These are phyloP conservation scores for Gorsachius magnificus DNA, from an alignment of 2,797 vertebrate genomes.

Conservation along the genomic window DNA sequence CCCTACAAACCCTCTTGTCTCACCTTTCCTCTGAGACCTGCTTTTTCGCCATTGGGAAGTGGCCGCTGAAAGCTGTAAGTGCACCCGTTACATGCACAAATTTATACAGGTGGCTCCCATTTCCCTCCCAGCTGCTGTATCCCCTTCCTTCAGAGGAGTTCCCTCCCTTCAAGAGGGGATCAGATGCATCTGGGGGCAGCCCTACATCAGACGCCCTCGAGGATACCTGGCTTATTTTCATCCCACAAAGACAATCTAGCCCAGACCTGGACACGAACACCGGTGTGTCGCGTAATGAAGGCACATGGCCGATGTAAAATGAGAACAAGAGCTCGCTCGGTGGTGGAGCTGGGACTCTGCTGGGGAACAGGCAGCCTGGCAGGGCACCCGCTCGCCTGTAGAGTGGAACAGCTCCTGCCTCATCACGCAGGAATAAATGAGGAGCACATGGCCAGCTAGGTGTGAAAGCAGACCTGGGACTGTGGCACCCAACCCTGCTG, in stretches of 20 bases:
- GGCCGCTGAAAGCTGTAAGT: not conserved
- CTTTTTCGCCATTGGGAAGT: not conserved
- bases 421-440: not conserved
- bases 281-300: accelerated
- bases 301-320: not conserved
- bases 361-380: not conserved
- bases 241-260: not conserved
- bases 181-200: not conserved
- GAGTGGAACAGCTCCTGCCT: not conserved
- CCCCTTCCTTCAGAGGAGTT: not conserved
- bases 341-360: not conserved
- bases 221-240: not conserved
- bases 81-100: not conserved
- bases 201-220: not conserved
- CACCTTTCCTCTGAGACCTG: not conserved
- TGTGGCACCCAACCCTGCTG: not conserved
- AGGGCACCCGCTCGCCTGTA: not conserved
- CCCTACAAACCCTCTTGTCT: not conserved
- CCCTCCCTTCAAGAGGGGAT: not conserved
- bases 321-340: not conserved
- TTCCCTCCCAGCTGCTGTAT: not conserved
- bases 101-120: not conserved
- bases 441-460: not conserved
- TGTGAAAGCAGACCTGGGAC: not conserved
- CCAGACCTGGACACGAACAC: not conserved